These are phyloP conservation scores for Gavia stellata DNA, from an alignment of 2,113 vertebrate genomes.

Conservation along the genomic window DNA sequence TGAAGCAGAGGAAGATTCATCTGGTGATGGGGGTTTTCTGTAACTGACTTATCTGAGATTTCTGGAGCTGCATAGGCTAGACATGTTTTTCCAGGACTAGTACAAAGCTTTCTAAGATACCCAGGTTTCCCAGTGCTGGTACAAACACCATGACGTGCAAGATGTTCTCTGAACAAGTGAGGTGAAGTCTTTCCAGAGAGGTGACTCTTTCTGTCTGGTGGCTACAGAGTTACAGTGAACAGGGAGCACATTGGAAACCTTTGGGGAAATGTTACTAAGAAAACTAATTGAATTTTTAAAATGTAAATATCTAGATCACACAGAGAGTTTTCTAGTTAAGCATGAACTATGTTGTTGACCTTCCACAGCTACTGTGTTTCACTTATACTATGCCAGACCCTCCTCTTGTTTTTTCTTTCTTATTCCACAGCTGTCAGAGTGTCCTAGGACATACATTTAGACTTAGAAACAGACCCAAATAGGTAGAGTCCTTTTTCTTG, in stretches of 20 bases:
- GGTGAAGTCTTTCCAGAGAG: not conserved
- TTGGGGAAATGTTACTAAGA: not conserved
- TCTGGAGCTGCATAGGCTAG: not conserved
- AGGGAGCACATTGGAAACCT: not conserved
- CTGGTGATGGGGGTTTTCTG: not conserved
- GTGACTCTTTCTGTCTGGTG: not conserved
- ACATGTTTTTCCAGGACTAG: not conserved
- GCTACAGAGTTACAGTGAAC: not conserved
- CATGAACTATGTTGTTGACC: not conserved
- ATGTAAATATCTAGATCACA: fast-evolving
- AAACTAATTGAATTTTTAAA: not conserved
- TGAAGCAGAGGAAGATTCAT: too few species aligned
- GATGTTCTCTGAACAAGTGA: too few species aligned
- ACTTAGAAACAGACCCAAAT: not conserved
- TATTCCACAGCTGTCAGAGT: not conserved
- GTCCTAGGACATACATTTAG: not conserved
- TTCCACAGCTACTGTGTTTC: not conserved
- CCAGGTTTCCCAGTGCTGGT: not conserved
- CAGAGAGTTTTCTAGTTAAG: not conserved
- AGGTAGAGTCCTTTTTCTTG: not conserved
- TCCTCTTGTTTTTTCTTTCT: not conserved
- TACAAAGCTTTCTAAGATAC: not conserved
- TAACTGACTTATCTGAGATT: not conserved
- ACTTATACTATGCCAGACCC: too few species aligned
- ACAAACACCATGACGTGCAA: fast-evolving